Evolutionary conservation across 1,140 invertebrate genomes (phyloP), one percentile per base, ranked within the genome.

Genomic region (Parasteatoda tepidariorum): DNA sequence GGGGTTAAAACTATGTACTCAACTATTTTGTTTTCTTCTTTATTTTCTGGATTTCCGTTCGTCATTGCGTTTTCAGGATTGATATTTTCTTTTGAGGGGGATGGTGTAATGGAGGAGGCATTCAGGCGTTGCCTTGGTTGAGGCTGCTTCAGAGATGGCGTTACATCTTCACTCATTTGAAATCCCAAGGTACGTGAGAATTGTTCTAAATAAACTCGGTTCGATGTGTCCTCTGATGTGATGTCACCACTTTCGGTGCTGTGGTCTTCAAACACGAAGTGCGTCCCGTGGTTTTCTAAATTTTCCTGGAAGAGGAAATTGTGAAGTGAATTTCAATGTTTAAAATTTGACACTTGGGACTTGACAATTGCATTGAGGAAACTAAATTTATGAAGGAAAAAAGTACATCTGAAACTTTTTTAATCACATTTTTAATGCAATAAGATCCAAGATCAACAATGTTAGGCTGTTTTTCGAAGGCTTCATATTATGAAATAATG

Each of bases 121-220:
- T 82, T 82, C 26, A 82, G 78, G 4, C 78, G 66, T n/a, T 54
- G 48, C 30, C 78, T 38, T 9, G 75, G 48, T 9, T 54, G 61
- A 11, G 61, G 15, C n/a, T n/a, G n/a, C 34, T 74, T 74, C 0
- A 59, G 18, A 3, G 75, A 1, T 9, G 76, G 76, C n/a, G n/a
- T n/a, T 5, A 68, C n/a, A 24, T 82, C 78, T 24, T 82, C 78
- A 13, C 66, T 71, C 64, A 82, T 82, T 24, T 82, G 54, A 48
- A 82, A 82, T n/a, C 78, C 78, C 1, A 82, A 55, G 3, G 78
- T 82, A 13, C 78, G 66, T 7, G 78, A 82, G 57, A 82, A 82
- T 18, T 82, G 78, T 61, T 82, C 78, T 13, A 82, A 48, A 22
- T 82, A 82, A n/a, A 82, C 78, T 7, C 67, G 66, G 11, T 82